Evolutionary conservation across 2,888 invertebrate species (phyloP).

Genomic region (Chrysolina americana): DNA sequence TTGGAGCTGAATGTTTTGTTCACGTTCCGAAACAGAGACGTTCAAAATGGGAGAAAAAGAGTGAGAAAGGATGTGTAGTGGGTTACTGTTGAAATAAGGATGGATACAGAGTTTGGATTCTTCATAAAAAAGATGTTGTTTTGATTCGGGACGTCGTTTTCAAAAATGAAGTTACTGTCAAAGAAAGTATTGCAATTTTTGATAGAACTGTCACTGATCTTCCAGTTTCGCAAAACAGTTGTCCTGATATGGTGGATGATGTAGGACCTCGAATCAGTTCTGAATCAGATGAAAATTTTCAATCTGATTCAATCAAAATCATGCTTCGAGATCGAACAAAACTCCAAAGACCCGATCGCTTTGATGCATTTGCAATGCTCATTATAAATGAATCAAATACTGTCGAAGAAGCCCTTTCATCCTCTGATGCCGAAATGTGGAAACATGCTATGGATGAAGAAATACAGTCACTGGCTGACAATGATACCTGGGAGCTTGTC

Average conservation of each 20-base stretch:
- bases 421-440: constrained; percentile 25
- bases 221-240: no score
- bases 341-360: neutral
- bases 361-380: neutral
- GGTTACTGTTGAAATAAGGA: constrained; percentile 29
- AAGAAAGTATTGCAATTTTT: no score
- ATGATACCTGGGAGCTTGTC: constrained; percentile 41
- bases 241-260: no score
- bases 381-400: neutral
- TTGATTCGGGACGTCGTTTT: no score
- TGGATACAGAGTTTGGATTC: no score
- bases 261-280: no score
- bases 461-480: no score
- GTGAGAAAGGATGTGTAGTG: constrained; percentile 13
- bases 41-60: constrained; percentile 25
- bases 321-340: neutral
- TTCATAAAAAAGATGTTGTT: no score
- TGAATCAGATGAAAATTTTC: no score
- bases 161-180: no score
- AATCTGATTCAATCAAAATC: no score
- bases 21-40: constrained; percentile 33
- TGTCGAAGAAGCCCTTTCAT: neutral
- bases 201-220: no score
- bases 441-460: constrained; percentile 36
- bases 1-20: constrained; percentile 32